Conservation (phyloP, 2,888 invertebrate species). For the Xylota segnis region DNA sequence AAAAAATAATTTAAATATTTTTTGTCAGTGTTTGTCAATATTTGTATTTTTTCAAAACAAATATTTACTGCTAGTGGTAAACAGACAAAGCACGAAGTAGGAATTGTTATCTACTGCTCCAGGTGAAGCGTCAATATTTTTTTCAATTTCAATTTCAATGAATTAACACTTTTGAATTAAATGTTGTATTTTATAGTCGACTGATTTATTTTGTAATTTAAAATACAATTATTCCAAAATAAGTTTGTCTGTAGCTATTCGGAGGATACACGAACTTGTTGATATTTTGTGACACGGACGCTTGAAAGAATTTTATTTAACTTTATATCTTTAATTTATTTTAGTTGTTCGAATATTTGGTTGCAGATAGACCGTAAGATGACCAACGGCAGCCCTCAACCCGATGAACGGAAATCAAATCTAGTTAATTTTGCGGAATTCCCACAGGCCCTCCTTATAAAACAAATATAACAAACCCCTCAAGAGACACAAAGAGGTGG, state of each 20-base stretch:
- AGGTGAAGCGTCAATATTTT: constrained; percentile 43
- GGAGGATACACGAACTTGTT: background rate
- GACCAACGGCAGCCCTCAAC: too few species aligned
- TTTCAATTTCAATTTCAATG: constrained; percentile 16
- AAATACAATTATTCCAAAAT: constrained; percentile 10
- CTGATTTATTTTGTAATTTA: constrained; percentile 2
- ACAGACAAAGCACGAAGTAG: background rate
- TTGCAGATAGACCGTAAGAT: too few species aligned
- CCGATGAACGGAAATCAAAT: too few species aligned
- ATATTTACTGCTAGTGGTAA: constrained; percentile 2
- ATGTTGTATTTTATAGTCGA: constrained; percentile 9
- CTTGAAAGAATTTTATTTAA: too few species aligned
- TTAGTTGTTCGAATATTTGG: too few species aligned
- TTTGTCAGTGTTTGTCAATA: constrained; percentile 2
- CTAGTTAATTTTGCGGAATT: too few species aligned
- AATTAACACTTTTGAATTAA: constrained; percentile 37
- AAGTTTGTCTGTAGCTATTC: background rate
- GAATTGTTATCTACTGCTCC: background rate
- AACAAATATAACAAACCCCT: too few species aligned
- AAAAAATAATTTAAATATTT: constrained; percentile 6
- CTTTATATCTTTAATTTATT: too few species aligned
- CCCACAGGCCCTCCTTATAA: too few species aligned
- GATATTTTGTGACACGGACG: background rate
- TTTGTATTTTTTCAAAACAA: constrained; percentile 19
- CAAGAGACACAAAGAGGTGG: too few species aligned